phyloP scores from a whole-genome alignment of 2,113 vertebrate genomes.

The Hydrochoerus hydrochaeris region DNA sequence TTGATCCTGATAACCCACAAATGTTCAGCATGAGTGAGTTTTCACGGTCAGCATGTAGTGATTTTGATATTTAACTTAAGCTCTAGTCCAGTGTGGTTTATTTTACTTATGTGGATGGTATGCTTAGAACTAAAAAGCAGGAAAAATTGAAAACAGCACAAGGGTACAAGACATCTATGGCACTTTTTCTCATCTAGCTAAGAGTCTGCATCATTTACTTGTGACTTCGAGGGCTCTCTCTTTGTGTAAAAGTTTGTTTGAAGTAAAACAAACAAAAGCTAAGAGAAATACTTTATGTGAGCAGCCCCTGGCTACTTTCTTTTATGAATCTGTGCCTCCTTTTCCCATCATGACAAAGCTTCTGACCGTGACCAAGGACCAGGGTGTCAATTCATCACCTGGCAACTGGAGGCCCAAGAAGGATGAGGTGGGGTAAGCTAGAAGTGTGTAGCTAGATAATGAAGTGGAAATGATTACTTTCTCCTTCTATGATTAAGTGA shows the following conservation, averaged over 20 bases:
- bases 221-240: conserved; percentile 48
- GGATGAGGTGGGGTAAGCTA: neutral
- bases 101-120: conserved; percentile 85
- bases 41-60: conserved; percentile 83
- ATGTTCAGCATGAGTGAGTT: conserved; percentile 87
- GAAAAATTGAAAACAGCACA: conserved; percentile 86
- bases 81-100: conserved; percentile 83
- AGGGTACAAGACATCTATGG: conserved; percentile 52
- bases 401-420: neutral
- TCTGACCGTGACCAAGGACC: conserved; percentile 27
- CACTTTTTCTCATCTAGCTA: conserved; percentile 63
- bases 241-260: conserved; percentile 48
- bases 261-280: conserved; percentile 76
- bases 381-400: conserved; percentile 23
- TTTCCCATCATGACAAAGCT: conserved; percentile 17
- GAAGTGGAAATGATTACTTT: neutral
- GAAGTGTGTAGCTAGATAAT: neutral
- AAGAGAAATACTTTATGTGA: neutral
- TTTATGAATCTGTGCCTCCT: neutral
- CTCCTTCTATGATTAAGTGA: neutral
- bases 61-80: conserved; percentile 87
- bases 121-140: conserved; percentile 82
- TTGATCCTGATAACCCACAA: conserved; percentile 89
- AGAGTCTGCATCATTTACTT: conserved; percentile 61
- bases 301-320: conserved; percentile 54